Evolutionary conservation across 2,797 vertebrate species (phyloP), one percentile per base, ranked within the genome.

Genomic region (Calcarius lapponicus): DNA sequence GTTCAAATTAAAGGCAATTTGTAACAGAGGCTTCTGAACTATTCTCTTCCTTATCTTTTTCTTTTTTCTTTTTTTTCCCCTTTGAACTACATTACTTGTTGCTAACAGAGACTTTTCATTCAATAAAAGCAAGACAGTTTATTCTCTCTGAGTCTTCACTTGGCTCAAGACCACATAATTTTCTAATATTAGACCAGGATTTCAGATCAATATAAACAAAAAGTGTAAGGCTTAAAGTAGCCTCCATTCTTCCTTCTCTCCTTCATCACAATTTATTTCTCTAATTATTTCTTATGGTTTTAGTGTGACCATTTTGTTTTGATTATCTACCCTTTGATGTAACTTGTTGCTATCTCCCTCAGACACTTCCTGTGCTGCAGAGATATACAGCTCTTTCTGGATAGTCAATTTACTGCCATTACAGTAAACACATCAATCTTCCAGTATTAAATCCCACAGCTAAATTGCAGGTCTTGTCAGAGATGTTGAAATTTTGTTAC

Each of bases 341-440:
- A 87, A 76, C 60, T 80, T 78, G 45, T 60, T 24, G 65, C 60
- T 88, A 61, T 96, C 91, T 96, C 71, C n/a, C 78, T 82, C 64
- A 93, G 94, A 67, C 67, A 71, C 38, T 95, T 96, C 80, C 88
- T 91, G 71, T 6, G 3, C 57, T 94, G 73, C 71, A 74, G 71
- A 93, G 86, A 94, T 86, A 81, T 54, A 83, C 22, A 45, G 31
- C 13, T 78, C 60, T 86, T 96, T 91, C 74, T 89, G 76, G 88
- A 66, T 65, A 92, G 83, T 71, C 93, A 94, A 93, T 96, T 96
- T 96, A 80, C 83, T 89, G 50, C 91, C 92, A 96, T 94, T 95
- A 95, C 57, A 95, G 86, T 90, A 97, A 95, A 97, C 90, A 96
- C 66, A 94, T 95, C 89, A 94, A 89, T 95, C 95, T 92, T 87